Evolutionary conservation across 2,797 vertebrate genomes (phyloP).

Genomic region (Botia almorhae): DNA sequence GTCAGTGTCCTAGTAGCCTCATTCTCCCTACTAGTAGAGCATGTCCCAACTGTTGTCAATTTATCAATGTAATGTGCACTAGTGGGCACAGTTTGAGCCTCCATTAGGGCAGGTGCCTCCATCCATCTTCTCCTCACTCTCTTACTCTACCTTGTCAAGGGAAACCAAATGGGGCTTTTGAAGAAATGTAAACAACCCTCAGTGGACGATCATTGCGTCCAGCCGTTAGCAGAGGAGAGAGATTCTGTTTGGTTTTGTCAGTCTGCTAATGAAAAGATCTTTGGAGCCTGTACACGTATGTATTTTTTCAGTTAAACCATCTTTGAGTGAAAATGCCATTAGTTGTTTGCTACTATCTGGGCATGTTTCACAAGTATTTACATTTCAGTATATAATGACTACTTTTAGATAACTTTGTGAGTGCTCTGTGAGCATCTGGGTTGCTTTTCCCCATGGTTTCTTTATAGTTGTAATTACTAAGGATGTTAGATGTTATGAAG

Average conservation of each 20-base stretch:
- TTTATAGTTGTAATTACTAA: slow-evolving; percentile 15
- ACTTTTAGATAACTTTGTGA: neutral
- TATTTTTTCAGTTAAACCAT: slow-evolving; percentile 34
- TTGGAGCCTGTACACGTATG: neutral
- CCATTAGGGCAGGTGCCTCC: slow-evolving; percentile 99
- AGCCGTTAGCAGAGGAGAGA: slow-evolving; percentile 46
- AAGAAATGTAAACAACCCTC: slow-evolving; percentile 99
- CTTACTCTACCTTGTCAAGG: slow-evolving; percentile 97
- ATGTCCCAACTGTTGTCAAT: slow-evolving; percentile 99
- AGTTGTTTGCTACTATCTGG: slow-evolving; percentile 1
- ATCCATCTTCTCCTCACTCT: slow-evolving; percentile 98
- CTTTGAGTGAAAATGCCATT: slow-evolving; percentile 22
- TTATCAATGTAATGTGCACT: slow-evolving; percentile 99
- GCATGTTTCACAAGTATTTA: neutral
- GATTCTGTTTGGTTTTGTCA: slow-evolving; percentile 30
- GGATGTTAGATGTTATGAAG: slow-evolving; percentile 17
- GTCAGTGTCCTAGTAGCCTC: slow-evolving; percentile 89
- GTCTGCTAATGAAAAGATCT: slow-evolving; percentile 24
- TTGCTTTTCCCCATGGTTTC: slow-evolving; percentile 25
- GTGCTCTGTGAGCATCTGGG: neutral
- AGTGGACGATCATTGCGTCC: slow-evolving; percentile 90
- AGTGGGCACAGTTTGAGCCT: slow-evolving; percentile 99
- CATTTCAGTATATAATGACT: slow-evolving; percentile 18
- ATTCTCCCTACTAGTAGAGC: slow-evolving; percentile 94
- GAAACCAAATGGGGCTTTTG: slow-evolving; percentile 98